phyloP scores from a whole-genome alignment of 2,888 invertebrate genomes.

The Microchrysa polita region DNA sequence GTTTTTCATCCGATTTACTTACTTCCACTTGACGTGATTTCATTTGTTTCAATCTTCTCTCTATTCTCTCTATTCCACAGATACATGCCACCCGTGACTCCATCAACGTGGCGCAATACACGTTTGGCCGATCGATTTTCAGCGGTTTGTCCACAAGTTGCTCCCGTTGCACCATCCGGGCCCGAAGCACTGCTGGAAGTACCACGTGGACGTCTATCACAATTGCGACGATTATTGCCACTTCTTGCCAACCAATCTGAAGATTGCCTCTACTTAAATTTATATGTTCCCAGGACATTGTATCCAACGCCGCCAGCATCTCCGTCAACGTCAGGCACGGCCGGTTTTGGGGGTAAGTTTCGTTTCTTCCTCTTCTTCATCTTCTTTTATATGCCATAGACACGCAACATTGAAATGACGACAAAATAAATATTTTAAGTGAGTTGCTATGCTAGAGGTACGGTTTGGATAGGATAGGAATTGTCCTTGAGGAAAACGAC shows the following conservation, averaged over 20 bases:
- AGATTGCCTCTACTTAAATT: slow-evolving; percentile 97
- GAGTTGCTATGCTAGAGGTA: too few relatives aligned
- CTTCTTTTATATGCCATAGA: too few relatives aligned
- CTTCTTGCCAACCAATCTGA: slow-evolving; percentile 92
- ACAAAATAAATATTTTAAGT: neutral
- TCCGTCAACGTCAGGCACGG: slow-evolving; percentile 14
- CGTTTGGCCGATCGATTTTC: slow-evolving; percentile 83
- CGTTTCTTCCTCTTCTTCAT: too few relatives aligned
- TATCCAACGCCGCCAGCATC: slow-evolving; percentile 40
- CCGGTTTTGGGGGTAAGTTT: slow-evolving; percentile 39
- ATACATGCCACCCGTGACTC: slow-evolving; percentile 95
- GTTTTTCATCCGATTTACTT: slow-evolving; percentile 12
- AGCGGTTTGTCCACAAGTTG: slow-evolving; percentile 88
- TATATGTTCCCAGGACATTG: slow-evolving; percentile 83
- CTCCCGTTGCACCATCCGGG: slow-evolving; percentile 69
- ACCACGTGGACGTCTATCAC: slow-evolving; percentile 84
- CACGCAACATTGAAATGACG: neutral
- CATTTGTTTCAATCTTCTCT: slow-evolving; percentile 7
- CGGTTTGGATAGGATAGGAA: too few relatives aligned
- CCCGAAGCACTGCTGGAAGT: slow-evolving; percentile 72
- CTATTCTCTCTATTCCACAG: slow-evolving; percentile 61
- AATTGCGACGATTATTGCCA: slow-evolving; percentile 84
- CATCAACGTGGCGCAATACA: slow-evolving; percentile 85
- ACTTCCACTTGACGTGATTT: neutral
- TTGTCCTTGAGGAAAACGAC: too few relatives aligned